Conservation (phyloP, 1,140 invertebrate genomes). For the Drusus annulatus region DNA sequence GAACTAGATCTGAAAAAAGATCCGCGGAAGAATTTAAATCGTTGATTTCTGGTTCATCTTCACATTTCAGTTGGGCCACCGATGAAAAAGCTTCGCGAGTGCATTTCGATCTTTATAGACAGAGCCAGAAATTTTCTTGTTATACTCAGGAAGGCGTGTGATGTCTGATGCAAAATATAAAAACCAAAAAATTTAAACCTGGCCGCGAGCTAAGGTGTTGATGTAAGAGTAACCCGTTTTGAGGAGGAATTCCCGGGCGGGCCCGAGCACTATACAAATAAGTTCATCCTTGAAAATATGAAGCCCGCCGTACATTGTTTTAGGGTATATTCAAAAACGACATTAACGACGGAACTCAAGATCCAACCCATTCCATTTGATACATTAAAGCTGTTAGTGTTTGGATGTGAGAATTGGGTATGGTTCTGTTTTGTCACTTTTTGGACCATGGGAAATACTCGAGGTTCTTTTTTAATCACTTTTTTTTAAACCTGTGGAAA, state of each 20-base stretch:
- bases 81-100: background rate
- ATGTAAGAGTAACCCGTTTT: background rate
- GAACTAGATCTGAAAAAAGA: background rate
- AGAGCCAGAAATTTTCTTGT: no score
- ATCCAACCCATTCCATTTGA: background rate
- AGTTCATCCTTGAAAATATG: background rate
- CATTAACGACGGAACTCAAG: background rate
- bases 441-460: background rate
- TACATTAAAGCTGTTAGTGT: background rate
- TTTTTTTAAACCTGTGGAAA: no score
- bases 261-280: background rate
- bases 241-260: background rate
- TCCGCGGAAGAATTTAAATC: background rate
- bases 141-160: no score
- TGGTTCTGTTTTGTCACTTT: background rate
- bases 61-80: background rate
- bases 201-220: background rate
- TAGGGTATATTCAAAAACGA: background rate
- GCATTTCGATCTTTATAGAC: no score
- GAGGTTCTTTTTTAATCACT: no score
- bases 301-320: background rate
- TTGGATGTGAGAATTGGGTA: background rate
- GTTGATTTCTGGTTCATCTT: no score
- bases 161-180: no score
- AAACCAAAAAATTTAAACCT: no score